Evolutionary conservation across 2,888 invertebrate species (phyloP), one percentile per base, ranked within the genome.

Genomic region (Allophyes oxyacanthae): DNA sequence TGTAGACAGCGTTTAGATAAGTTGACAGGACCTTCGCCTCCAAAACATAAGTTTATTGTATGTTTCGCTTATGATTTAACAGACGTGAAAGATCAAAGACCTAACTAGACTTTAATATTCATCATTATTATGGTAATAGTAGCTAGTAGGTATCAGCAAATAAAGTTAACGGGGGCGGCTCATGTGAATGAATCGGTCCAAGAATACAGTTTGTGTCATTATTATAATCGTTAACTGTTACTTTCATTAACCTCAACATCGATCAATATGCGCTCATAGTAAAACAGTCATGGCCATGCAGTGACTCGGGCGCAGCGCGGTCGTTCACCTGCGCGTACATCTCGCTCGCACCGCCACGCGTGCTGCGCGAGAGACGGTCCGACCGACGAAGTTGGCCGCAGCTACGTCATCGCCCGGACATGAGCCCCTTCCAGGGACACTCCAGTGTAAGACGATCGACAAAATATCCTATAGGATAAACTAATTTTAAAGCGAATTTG

Each of bases 301-400:
- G 30, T 72, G 53, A 66, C 38, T 67, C 60, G 54, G 20, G 49
- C 72, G 53, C 60, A 53, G 26, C 11, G 41, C 46, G 71, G 55
- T 66, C 61, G 42, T 60, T 67, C 42, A 66, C 61, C 67, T 42
- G 52, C 20, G 40, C 33, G 14, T 30, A 37, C 45, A 38, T 53
- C 67, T 50, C 49, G 37, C 59, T 71, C 52, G 10, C 45, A 34
- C 71, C 11, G 38, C 25, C 2, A 9, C 6, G 7, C n/a, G 0
- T 0, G 42, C 8, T 34, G 42, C 15, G 25, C 11, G n/a, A n/a
- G n/a, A n/a, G n/a, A n/a, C n/a, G 6, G 13, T 14, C 20, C 20
- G 4, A 20, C 20, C 20, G 4, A 20, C 20, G 20, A 3, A 32
- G n/a, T n/a, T 11, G 14, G 14, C 6, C 5, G 13, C 13, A 7